Base-by-base conservation (phyloP, 2,888 invertebrate species). In the Papilio demoleus region DNA sequence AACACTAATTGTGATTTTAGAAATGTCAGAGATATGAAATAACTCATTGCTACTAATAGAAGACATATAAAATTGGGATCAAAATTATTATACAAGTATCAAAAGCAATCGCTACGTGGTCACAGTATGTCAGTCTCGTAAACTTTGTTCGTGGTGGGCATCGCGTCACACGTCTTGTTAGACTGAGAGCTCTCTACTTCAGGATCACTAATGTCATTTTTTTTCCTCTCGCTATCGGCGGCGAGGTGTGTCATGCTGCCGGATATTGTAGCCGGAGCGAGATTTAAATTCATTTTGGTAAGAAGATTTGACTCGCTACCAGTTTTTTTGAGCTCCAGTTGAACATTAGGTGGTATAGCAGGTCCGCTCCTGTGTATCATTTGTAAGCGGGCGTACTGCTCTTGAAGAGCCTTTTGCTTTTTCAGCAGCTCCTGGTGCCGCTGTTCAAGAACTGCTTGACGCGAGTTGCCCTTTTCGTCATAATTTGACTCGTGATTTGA, bases 51-150 rank as follows among this genome's bases (percentile, higher is more conserved):
- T 50, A 68, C 50, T 59, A 68, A 31, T 65, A 69, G 47, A 65
- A 14, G 31, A 67, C 31, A 22, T 65, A 65, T 53, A 64, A 69
- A 69, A 69, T 42, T 65, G 50, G 60, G 53, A 65, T 69, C 60
- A 50, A 69, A 68, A 64, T 47, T 47, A 64, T 77, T 75, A 82
- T 71, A 83, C 80, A 74, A 81, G 81, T 84, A 84, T 79, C 70
- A 71, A 71, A 79, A 77, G 77, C 78, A 75, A 78, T 77, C 78
- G 75, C 79, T 79, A 76, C 76, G 80, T 76, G 83, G 87, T 96
- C 96, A 98, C 94, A 98, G 96, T 93, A 98, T 98, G 88, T 98
- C 98, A 76, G 98, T 98, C 93, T 98, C 97, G 88, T 97, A 98
- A 77, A 97, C 95, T 90, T 97, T 97, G 82, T 94, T 96, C 62